These are phyloP conservation scores for Amblyornis subalaris DNA, from an alignment of 2,113 vertebrate genomes.

Conservation along the genomic window DNA sequence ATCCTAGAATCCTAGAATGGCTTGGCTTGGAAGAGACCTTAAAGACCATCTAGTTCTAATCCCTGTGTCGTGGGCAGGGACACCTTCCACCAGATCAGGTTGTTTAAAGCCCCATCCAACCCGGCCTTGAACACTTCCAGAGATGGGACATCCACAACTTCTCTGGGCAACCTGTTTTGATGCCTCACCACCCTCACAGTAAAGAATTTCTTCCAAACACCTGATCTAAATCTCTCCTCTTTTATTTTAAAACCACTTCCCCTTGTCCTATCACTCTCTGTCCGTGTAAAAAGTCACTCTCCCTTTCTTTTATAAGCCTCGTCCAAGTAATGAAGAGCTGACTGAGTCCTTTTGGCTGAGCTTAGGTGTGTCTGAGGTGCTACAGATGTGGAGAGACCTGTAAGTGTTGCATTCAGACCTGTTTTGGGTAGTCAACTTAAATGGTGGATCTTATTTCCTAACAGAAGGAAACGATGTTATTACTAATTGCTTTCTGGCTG, in stretches of 20 bases:
- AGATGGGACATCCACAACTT: neutral
- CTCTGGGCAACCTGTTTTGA: neutral
- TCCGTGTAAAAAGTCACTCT: neutral
- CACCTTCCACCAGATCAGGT: neutral
- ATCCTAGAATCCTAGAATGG: neutral
- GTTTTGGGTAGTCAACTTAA: neutral
- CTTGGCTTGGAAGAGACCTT: neutral
- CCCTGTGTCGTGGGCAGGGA: neutral
- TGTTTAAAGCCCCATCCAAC: neutral
- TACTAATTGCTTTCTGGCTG: neutral
- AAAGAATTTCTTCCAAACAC: neutral
- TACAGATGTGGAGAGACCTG: neutral
- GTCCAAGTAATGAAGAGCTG: neutral
- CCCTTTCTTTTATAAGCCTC: neutral
- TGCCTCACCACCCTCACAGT: neutral
- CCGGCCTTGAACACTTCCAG: neutral
- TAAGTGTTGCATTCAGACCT: neutral
- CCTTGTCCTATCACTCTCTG: neutral
- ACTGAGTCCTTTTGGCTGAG: neutral
- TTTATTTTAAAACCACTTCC: neutral
- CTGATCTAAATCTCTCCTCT: neutral
- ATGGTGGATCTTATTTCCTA: neutral
- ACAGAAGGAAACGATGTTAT: neutral
- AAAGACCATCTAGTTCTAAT: neutral
- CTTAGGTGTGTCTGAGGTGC: neutral